Evolutionary conservation across 2,113 vertebrate genomes (phyloP).

Genomic region (Oreochromis niloticus): DNA sequence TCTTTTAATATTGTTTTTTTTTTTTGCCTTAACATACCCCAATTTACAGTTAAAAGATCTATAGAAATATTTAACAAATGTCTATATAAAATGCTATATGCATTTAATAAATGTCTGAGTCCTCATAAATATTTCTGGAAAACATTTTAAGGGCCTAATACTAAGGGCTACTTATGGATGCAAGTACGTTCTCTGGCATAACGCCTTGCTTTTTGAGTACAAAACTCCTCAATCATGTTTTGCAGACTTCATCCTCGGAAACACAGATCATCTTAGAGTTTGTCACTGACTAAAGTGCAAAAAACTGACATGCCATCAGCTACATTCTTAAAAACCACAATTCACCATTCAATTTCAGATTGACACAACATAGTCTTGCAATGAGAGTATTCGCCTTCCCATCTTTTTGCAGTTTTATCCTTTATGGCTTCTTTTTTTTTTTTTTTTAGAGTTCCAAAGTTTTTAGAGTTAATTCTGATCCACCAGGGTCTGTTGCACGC

Average conservation of each 20-base stretch:
- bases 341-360: background rate
- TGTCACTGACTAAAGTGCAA: background rate
- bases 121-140: background rate
- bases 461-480: background rate
- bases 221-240: background rate
- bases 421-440: background rate
- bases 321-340: background rate
- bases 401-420: background rate
- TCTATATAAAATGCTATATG: background rate
- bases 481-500: background rate
- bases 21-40: background rate
- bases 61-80: background rate
- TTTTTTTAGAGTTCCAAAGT: background rate
- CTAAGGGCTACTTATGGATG: background rate
- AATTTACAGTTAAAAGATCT: background rate
- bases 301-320: background rate
- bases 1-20: background rate
- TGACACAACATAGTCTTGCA: background rate
- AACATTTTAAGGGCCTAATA: background rate
- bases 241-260: background rate
- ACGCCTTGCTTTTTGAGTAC: background rate
- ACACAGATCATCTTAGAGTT: background rate
- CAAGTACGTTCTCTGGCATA: background rate
- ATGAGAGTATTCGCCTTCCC: background rate
- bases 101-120: background rate